phyloP scores from a whole-genome alignment of 2,888 invertebrate genomes.

The Conus canariensis region DNA sequence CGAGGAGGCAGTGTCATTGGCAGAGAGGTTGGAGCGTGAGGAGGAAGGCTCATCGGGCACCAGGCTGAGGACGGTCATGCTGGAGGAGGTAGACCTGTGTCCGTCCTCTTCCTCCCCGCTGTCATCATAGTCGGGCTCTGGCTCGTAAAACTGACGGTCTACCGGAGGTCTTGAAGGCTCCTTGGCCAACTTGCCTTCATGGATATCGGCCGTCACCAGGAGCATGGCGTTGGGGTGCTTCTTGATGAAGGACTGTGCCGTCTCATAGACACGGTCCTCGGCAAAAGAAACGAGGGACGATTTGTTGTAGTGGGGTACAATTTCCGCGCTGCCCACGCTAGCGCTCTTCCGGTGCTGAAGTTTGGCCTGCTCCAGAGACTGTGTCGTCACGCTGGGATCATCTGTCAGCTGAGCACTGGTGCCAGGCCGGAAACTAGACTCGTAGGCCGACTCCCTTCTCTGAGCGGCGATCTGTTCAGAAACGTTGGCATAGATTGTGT shows the following conservation, averaged over 20 bases:
- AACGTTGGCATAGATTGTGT: conserved; percentile 74
- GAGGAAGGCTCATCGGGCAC: neutral
- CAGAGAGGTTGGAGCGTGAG: neutral
- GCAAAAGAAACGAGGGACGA: conserved; percentile 68
- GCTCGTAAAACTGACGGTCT: conserved; percentile 59
- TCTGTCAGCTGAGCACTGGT: conserved; percentile 92
- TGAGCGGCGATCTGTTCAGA: conserved; percentile 55
- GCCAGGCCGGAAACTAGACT: conserved; percentile 93
- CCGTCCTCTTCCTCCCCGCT: neutral
- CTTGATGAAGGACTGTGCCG: conserved; percentile 69
- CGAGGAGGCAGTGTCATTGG: conserved; percentile 20
- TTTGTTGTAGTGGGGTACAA: conserved; percentile 44
- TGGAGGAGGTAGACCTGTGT: neutral
- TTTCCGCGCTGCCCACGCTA: conserved; percentile 52
- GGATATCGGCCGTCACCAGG: conserved; percentile 69
- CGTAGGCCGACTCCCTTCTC: conserved; percentile 60
- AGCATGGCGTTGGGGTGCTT: conserved; percentile 73
- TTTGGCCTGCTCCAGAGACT: conserved; percentile 51
- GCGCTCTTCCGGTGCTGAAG: conserved; percentile 56
- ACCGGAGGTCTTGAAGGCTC: conserved; percentile 21
- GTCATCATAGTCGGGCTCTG: conserved; percentile 70
- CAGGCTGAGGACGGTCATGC: conserved; percentile 21
- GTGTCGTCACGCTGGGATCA: conserved; percentile 85
- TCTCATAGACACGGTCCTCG: conserved; percentile 69
- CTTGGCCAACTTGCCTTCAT: conserved; percentile 51